phyloP scores from a whole-genome alignment of 2,113 vertebrate species.

The Pongo abelii region DNA sequence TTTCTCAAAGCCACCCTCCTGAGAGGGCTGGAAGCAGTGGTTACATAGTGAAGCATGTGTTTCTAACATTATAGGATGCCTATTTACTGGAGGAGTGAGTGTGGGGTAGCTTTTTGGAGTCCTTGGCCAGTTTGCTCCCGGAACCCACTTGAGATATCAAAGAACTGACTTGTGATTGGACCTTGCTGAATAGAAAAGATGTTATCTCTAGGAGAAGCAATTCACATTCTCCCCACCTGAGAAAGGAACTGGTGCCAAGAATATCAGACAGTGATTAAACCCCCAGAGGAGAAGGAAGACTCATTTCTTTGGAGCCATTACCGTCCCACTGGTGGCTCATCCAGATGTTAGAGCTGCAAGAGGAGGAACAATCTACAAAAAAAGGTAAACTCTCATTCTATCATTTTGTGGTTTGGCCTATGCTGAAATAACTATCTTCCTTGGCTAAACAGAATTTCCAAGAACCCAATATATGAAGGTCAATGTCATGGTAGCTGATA shows the following conservation, averaged over 20 bases:
- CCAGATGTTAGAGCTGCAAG: neutral
- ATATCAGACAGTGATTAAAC: neutral
- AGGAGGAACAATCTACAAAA: neutral
- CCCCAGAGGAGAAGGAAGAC: neutral
- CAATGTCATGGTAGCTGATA: neutral
- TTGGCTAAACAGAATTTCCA: slow-evolving; percentile 53
- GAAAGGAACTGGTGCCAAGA: neutral
- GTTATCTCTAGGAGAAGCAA: neutral
- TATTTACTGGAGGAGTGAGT: neutral
- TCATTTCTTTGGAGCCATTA: neutral
- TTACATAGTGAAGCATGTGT: neutral
- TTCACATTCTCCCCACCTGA: neutral
- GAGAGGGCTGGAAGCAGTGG: neutral
- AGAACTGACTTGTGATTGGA: neutral
- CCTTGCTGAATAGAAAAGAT: neutral
- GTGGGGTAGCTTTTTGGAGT: neutral
- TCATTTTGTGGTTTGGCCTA: neutral
- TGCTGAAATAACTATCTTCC: slow-evolving; percentile 38
- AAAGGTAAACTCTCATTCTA: neutral
- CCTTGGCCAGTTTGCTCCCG: neutral
- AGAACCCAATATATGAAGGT: slow-evolving; percentile 27
- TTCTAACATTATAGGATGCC: neutral
- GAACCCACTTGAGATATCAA: neutral
- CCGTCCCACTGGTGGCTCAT: neutral
- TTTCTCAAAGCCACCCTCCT: neutral